Base-by-base conservation (phyloP, 2,113 vertebrate genomes). In the Gymnogyps californianus region DNA sequence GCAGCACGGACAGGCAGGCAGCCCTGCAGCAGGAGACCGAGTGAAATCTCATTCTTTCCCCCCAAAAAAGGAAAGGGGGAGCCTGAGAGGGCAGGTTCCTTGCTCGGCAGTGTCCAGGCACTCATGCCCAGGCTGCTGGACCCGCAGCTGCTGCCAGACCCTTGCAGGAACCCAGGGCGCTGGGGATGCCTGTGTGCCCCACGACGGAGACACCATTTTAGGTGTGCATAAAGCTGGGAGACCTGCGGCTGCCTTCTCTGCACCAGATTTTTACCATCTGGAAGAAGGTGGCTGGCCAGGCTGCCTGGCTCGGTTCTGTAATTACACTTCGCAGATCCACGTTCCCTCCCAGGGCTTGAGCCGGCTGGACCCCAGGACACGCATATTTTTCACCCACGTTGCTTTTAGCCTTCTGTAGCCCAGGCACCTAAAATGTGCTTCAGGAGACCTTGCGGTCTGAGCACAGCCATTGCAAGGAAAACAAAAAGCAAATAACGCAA, bases 151-250 rank as follows among this genome's bases (percentile, higher is more conserved):
- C 75, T 20, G 16, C 1, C 29, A 83, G 76, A 25, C 7, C 44
- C 40, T 26, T 0, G 0, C 22, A 14, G 58, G 62, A 89, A 11
- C 42, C 31, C 64, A 20, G 66, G 24, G 29, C 1, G 16, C 44
- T n/a, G 66, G 36, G 34, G 72, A 34, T 1, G 3, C 29, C 38
- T 3, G 1, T 3, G 51, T 49, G 36, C 31, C 75, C 54, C 76
- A 29, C 0, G 0, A 20, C 4, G 57, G 38, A 66, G 46, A 42
- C 58, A 29, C 13, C 25, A 11, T 38, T 16, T 32, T 8, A 52
- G 58, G 32, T 7, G 44, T 26, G 57, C 38, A 11, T 7, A 14
- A 28, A 75, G 75, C 82, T 49, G 82, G 55, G 51, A 59, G 54
- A 64, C 44, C 44, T 2, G 11, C 16, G 9, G 7, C 44, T 77